Conservation (phyloP, 2,888 invertebrate genomes). For the Xylota segnis region DNA sequence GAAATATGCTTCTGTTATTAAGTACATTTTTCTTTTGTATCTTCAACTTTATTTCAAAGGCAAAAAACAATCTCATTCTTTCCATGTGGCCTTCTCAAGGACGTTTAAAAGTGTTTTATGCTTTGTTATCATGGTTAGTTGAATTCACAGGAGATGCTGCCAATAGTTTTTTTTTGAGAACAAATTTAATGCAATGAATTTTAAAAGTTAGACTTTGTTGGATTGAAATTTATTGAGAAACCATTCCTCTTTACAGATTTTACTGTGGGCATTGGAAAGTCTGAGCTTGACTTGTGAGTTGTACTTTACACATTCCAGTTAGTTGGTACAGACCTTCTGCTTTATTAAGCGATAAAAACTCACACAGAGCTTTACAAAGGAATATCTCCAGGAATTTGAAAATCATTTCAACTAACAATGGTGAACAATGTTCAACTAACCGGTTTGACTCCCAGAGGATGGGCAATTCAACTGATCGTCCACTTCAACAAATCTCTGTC, state of each 20-base stretch:
- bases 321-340: background rate
- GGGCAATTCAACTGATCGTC: too few relatives aligned
- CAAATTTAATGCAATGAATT: background rate
- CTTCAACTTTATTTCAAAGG: slow-evolving; percentile 12
- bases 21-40: background rate
- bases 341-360: too few relatives aligned
- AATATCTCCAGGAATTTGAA: too few relatives aligned
- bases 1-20: slow-evolving; percentile 5
- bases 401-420: too few relatives aligned
- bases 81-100: slow-evolving; percentile 1
- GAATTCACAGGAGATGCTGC: background rate
- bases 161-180: background rate
- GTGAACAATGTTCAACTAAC: too few relatives aligned
- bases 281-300: slow-evolving; percentile 1
- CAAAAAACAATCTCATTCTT: slow-evolving; percentile 14
- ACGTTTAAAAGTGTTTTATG: background rate
- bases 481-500: too few relatives aligned
- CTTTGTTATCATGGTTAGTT: background rate
- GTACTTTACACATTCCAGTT: background rate
- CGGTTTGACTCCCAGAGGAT: too few relatives aligned
- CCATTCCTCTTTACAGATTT: background rate
- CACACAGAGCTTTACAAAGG: too few relatives aligned
- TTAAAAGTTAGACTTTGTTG: background rate
- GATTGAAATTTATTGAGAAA: background rate
- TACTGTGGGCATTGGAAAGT: too few relatives aligned